Evolutionary conservation across 2,113 vertebrate genomes (phyloP).

Genomic region (Saccopteryx bilineata): DNA sequence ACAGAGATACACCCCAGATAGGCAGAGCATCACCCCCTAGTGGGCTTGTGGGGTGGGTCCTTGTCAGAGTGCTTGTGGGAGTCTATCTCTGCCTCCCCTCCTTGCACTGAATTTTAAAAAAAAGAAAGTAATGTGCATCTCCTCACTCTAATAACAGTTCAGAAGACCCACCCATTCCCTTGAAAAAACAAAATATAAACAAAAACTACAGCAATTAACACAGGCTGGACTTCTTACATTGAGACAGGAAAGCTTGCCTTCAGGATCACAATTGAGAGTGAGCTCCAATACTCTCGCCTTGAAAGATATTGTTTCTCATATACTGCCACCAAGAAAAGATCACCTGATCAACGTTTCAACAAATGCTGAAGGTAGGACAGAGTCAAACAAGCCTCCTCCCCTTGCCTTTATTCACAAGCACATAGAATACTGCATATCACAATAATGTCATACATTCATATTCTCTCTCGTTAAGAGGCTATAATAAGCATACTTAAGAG

Average conservation of each 20-base stretch:
- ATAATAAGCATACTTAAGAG: background rate
- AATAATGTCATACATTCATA: background rate
- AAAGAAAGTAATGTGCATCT: background rate
- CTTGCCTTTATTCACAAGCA: conserved; percentile 8
- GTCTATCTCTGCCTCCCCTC: no score
- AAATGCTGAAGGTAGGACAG: conserved; percentile 83
- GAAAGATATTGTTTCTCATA: background rate
- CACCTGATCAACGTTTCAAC: conserved; percentile 77
- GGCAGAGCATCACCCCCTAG: no score
- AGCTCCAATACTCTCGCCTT: background rate
- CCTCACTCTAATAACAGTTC: background rate
- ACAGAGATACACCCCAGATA: no score
- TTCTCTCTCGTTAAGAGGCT: background rate
- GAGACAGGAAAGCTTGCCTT: background rate
- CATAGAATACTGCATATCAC: background rate
- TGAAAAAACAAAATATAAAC: conserved; percentile 3
- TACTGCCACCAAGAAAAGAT: conserved; percentile 72
- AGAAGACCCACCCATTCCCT: background rate
- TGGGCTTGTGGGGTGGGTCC: no score
- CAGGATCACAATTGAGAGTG: background rate
- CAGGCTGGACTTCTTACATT: background rate
- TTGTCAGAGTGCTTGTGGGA: no score
- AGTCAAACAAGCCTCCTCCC: conserved; percentile 68
- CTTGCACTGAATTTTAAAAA: no score
- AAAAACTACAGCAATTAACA: background rate